A percentile compares a stretch with the other conserved stretches of the same genome.
phyloP scores from a whole-genome alignment of 2,113 vertebrate genomes.

The Otis tarda region DNA sequence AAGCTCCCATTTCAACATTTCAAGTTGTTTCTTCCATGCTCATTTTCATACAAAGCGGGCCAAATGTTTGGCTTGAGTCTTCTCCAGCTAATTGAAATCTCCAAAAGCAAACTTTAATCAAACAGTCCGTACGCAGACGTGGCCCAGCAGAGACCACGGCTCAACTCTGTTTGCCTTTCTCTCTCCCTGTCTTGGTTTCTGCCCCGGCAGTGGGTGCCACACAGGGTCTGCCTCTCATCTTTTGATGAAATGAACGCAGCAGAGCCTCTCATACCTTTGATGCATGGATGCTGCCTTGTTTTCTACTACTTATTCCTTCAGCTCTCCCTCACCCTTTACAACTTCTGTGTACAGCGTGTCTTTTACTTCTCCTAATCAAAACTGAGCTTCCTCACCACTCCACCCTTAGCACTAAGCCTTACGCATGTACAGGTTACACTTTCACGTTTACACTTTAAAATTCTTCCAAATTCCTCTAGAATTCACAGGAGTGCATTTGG shows the following conservation, averaged over 20 bases:
- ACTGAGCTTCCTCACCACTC: constrained; percentile 13
- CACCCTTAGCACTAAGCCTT: background rate
- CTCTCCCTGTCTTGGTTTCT: background rate
- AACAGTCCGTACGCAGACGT: background rate
- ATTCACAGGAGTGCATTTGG: background rate
- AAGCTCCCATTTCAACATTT: constrained; percentile 33
- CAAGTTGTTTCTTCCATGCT: background rate
- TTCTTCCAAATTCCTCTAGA: background rate
- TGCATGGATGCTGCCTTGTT: background rate
- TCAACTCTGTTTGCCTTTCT: background rate
- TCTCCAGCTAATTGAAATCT: constrained; percentile 52
- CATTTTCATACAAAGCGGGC: constrained; percentile 66
- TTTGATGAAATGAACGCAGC: background rate
- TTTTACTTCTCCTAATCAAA: constrained; percentile 30
- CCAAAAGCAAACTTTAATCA: constrained; percentile 63
- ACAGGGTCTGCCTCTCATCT: background rate
- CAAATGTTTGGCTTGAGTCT: constrained; percentile 41
- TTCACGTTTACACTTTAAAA: background rate
- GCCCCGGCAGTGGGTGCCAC: background rate
- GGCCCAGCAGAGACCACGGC: background rate
- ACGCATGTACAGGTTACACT: background rate
- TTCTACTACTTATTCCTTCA: background rate
- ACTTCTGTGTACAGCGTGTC: background rate
- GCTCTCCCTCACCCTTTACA: background rate
- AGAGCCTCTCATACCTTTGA: background rate